A percentile compares a stretch with the other conserved stretches of the same genome.
These are phyloP conservation scores for Catocala nupta DNA, from an alignment of 2,888 invertebrate genomes.

Conservation along the genomic window DNA sequence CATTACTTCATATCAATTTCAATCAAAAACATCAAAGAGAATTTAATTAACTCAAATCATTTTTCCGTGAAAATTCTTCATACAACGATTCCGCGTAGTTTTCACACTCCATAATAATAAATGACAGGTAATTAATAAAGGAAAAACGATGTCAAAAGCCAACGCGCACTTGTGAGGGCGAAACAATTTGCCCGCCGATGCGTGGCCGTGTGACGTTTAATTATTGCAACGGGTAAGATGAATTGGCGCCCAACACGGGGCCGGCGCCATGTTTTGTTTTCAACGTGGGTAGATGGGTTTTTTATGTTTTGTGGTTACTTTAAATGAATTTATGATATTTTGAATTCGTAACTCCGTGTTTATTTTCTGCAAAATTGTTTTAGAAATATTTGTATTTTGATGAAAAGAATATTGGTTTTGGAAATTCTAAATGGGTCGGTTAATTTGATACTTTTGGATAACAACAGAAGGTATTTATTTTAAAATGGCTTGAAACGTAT, in stretches of 20 bases:
- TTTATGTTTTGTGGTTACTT: conserved; percentile 1
- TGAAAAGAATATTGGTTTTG: too few species aligned
- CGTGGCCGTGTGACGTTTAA: conserved; percentile 60
- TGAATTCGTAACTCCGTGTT: background rate
- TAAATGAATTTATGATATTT: conserved; percentile 1
- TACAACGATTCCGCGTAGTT: conserved; percentile 27
- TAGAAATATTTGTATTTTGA: too few species aligned
- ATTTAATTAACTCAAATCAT: background rate
- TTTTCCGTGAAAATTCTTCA: background rate
- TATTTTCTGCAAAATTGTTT: background rate
- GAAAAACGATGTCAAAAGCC: conserved; percentile 43
- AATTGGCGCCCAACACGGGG: conserved; percentile 46
- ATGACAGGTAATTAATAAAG: conserved; percentile 49
- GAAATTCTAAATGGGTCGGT: too few species aligned
- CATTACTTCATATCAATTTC: background rate
- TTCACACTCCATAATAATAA: conserved; percentile 37
- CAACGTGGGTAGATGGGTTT: conserved; percentile 10
- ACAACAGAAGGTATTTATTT: too few species aligned
- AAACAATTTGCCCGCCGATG: conserved; percentile 58
- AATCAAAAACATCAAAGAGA: background rate
- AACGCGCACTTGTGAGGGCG: conserved; percentile 40
- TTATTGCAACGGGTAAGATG: conserved; percentile 56
- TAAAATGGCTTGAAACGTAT: too few species aligned
- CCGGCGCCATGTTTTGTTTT: conserved; percentile 30
- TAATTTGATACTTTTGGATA: too few species aligned